Conservation (phyloP, 1,140 invertebrate species). For the Brachionus plicatilis region DNA sequence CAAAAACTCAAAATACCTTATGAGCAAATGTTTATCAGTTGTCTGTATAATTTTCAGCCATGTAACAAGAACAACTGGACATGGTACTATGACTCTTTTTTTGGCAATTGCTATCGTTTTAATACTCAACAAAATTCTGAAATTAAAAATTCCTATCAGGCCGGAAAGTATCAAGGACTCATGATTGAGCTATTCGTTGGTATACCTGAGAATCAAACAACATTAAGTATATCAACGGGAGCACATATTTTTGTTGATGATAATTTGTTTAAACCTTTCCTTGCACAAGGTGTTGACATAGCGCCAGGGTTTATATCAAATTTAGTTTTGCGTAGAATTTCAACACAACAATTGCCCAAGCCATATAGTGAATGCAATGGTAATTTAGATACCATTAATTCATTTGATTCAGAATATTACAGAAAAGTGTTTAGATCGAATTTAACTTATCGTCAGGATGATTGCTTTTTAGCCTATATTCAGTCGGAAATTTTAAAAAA, state of each 20-base stretch:
- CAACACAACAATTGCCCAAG: not conserved
- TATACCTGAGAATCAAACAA: not conserved
- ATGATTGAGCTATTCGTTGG: conserved; percentile 12
- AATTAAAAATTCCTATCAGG: not conserved
- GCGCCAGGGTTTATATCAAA: not conserved
- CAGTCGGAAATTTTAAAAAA: not conserved
- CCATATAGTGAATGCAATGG: not conserved
- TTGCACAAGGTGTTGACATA: not conserved
- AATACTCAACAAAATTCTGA: not conserved
- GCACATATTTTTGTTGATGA: conserved; percentile 23
- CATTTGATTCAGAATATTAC: not conserved
- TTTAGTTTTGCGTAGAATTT: not conserved
- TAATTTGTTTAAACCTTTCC: not conserved
- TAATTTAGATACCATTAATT: not conserved
- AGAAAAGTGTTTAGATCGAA: not conserved
- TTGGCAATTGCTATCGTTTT: conserved; percentile 10
- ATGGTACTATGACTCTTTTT: not conserved
- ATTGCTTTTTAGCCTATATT: not conserved
- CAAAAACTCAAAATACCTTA: not conserved
- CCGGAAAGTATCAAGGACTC: not conserved
- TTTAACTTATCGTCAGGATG: not conserved
- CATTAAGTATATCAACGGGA: not conserved
- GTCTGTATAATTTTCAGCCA: not conserved
- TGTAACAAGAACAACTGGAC: not conserved
- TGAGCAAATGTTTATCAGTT: conserved; percentile 1